These are phyloP conservation scores for Prunella himalayana DNA, from an alignment of 2,113 vertebrate genomes.

Conservation along the genomic window DNA sequence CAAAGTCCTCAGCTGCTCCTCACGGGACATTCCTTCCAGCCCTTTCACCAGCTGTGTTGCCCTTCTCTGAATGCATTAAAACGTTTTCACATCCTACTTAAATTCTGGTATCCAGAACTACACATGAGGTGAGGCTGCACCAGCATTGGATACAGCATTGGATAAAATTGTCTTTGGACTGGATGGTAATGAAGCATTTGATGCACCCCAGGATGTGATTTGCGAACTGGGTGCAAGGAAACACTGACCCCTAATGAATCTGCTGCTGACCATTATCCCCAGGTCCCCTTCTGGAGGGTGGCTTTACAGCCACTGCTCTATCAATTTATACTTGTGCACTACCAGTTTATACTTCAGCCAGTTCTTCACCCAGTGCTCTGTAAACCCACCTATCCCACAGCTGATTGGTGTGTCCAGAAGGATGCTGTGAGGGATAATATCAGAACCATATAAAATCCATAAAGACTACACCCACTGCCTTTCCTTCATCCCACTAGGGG, in stretches of 20 bases:
- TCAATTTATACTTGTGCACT: background rate
- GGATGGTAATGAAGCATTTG: background rate
- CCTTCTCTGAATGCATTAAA: background rate
- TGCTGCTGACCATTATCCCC: background rate
- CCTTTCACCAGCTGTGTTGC: background rate
- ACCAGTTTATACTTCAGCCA: background rate
- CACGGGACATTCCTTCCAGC: background rate
- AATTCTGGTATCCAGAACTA: background rate
- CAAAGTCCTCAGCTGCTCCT: background rate
- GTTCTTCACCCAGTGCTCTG: background rate
- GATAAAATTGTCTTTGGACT: background rate
- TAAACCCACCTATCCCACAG: background rate
- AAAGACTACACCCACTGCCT: background rate
- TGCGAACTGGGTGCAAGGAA: background rate
- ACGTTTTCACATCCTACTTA: background rate
- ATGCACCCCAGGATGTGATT: background rate
- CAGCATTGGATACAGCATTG: too few relatives aligned
- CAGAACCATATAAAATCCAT: background rate
- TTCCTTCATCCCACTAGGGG: background rate
- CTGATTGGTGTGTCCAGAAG: accelerated
- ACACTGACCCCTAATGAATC: background rate
- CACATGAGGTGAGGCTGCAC: background rate
- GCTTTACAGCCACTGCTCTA: background rate
- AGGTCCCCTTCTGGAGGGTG: background rate
- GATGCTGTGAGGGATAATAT: background rate